Evolutionary conservation across 2,113 vertebrate species (phyloP).

Genomic region (Laticauda colubrina): DNA sequence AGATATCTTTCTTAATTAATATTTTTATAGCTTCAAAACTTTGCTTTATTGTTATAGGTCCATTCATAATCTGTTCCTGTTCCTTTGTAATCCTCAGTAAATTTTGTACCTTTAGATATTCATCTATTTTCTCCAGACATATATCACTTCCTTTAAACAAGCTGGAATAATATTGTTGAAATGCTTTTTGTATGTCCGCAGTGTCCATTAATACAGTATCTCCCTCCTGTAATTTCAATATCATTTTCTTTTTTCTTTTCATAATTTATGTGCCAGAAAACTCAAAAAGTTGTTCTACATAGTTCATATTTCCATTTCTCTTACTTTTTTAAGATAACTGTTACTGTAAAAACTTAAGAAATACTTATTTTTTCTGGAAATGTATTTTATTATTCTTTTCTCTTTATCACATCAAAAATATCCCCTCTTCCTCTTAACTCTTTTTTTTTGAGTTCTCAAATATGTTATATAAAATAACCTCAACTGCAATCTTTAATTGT

Average conservation of each 20-base stretch:
- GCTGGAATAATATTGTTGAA: background rate
- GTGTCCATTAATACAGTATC: background rate
- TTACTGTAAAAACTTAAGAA: background rate
- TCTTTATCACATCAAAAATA: background rate
- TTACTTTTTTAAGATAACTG: background rate
- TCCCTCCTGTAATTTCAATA: background rate
- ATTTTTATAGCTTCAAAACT: background rate
- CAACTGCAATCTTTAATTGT: background rate
- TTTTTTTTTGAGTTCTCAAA: background rate
- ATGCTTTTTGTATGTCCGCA: background rate
- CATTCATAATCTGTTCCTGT: background rate
- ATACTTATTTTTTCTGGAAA: background rate
- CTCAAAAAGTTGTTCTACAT: background rate
- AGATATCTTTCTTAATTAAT: background rate
- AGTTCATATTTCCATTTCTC: background rate
- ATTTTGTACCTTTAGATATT: background rate
- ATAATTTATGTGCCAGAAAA: background rate
- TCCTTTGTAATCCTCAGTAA: background rate
- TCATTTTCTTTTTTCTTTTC: background rate
- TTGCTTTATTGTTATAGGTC: background rate
- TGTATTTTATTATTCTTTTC: background rate
- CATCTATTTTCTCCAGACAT: background rate
- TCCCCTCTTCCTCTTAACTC: background rate
- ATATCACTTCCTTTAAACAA: background rate
- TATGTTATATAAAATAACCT: background rate